These are phyloP conservation scores for Cathartes aura DNA, from an alignment of 2,113 vertebrate genomes.

Conservation along the genomic window DNA sequence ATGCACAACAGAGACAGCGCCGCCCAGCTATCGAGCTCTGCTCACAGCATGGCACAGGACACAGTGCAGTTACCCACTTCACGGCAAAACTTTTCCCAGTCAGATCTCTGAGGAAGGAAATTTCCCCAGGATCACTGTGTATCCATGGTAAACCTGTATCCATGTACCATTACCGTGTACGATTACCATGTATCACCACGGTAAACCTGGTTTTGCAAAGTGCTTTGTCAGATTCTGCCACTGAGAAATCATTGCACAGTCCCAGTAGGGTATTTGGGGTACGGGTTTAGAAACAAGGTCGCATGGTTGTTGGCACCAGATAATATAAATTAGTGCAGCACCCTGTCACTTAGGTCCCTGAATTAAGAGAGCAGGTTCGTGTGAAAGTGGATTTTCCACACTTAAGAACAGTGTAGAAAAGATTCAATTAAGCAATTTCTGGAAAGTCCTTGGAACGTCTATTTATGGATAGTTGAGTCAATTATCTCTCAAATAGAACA, in stretches of 20 bases:
- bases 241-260: not conserved
- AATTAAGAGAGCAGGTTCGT: not conserved
- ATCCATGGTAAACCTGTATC: not conserved
- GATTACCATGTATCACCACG: no score
- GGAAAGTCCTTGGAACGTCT: not conserved
- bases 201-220: not conserved
- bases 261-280: not conserved
- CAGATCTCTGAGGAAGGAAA: not conserved
- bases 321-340: not conserved
- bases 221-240: not conserved
- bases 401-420: not conserved
- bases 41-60: not conserved
- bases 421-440: not conserved
- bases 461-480: not conserved
- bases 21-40: fast-evolving
- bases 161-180: no score
- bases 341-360: fast-evolving
- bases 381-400: not conserved
- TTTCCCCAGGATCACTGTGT: not conserved
- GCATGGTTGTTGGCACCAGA: fast-evolving
- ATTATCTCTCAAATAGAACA: not conserved
- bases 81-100: not conserved
- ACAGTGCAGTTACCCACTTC: no score
- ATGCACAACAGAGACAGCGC: no score
- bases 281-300: fast-evolving